phyloP scores from a whole-genome alignment of 2,113 vertebrate species.

The Cynopterus brachyotis region DNA sequence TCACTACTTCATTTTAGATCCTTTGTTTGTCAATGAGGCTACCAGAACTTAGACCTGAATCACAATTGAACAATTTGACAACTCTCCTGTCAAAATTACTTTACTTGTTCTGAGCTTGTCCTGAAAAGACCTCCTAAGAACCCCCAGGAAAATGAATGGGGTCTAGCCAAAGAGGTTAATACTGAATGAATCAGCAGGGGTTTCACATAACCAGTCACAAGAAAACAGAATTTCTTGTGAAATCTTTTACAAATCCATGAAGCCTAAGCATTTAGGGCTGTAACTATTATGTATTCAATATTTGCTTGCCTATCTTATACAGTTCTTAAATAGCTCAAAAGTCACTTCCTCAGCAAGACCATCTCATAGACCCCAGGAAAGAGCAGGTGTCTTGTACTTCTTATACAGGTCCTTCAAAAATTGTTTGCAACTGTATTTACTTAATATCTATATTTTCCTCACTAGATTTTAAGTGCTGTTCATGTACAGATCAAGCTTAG shows the following conservation, averaged over 20 bases:
- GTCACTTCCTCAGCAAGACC: background rate
- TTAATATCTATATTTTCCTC: slow-evolving; percentile 10
- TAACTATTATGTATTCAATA: background rate
- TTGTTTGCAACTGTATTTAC: slow-evolving; percentile 44
- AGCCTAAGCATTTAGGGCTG: background rate
- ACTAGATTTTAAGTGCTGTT: background rate
- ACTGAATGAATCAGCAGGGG: background rate
- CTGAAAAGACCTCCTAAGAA: background rate
- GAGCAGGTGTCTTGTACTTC: background rate
- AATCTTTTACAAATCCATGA: background rate
- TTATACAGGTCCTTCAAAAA: slow-evolving; percentile 20
- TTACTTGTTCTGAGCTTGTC: background rate
- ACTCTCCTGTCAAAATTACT: background rate
- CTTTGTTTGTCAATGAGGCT: slow-evolving; percentile 4
- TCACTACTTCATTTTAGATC: background rate
- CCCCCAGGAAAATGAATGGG: background rate
- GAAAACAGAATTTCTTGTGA: slow-evolving; percentile 21
- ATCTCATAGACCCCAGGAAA: background rate
- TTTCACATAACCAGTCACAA: slow-evolving; percentile 9
- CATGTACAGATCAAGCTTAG: background rate
- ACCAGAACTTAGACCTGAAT: slow-evolving; percentile 20
- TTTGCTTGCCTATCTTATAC: background rate
- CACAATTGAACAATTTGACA: background rate
- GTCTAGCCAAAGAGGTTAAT: background rate
- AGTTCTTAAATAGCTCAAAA: background rate